Evolutionary conservation across 2,888 invertebrate genomes (phyloP).

Genomic region (Caenorhabditis drosophilae): DNA sequence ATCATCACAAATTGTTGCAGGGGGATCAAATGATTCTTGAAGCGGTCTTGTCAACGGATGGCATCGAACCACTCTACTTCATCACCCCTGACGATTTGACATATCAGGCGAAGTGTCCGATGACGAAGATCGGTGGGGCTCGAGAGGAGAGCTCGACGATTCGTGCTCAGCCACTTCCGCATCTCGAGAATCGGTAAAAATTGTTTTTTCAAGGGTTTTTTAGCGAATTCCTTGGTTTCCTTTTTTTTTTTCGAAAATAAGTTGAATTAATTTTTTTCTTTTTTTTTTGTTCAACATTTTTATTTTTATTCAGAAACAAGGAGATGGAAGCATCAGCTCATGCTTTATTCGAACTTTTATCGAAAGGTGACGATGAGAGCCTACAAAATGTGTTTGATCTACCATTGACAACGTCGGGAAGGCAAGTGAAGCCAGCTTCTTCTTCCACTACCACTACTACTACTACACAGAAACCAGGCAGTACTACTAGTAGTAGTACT

Average conservation of each 20-base stretch:
- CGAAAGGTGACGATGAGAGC: constrained; percentile 30
- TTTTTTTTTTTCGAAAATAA: not conserved
- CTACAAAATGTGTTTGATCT: constrained; percentile 20
- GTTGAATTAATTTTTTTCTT: too few relatives aligned
- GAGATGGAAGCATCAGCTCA: constrained; percentile 54
- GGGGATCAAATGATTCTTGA: constrained; percentile 67
- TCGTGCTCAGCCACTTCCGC: constrained; percentile 12
- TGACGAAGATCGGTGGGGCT: constrained; percentile 22
- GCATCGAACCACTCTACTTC: constrained; percentile 69
- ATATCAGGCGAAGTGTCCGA: constrained; percentile 65
- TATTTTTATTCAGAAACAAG: constrained; percentile 33
- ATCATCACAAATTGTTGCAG: constrained; percentile 45
- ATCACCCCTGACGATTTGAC: constrained; percentile 69
- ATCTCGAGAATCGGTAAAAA: constrained; percentile 17
- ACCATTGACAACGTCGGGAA: constrained; percentile 10
- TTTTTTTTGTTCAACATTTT: constrained; percentile 1
- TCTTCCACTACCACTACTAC: constrained; percentile 1
- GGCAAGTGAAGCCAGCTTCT: too few relatives aligned
- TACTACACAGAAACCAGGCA: constrained; percentile 12
- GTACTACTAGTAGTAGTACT: not conserved
- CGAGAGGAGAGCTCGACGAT: constrained; percentile 10
- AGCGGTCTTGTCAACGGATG: constrained; percentile 69
- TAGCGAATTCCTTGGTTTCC: not conserved
- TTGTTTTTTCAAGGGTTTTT: not conserved
- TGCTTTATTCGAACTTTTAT: constrained; percentile 52